Percentiles rank a stretch among this genome's conserved stretches.
phyloP scores from a whole-genome alignment of 2,113 vertebrate species.

The Barnardius zonarius region DNA sequence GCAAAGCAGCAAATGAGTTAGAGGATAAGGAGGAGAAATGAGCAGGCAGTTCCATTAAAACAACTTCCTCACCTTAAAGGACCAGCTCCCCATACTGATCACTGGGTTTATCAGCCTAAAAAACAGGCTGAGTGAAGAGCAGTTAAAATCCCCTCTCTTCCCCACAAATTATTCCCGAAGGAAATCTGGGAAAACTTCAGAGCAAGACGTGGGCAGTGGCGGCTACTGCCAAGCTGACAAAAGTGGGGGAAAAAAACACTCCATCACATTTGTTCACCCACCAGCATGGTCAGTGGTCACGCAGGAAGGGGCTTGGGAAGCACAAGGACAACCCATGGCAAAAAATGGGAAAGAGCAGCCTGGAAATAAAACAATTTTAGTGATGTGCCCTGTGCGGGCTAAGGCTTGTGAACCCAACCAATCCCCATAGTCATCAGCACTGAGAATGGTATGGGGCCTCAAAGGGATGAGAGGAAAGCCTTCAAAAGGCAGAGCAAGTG shows the following conservation, averaged over 20 bases:
- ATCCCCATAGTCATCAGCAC: not conserved
- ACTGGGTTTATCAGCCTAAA: not conserved
- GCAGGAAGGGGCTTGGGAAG: not conserved
- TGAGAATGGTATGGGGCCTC: fast-evolving
- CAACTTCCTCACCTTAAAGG: not conserved
- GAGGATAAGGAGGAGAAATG: not conserved
- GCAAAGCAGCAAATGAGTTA: not conserved
- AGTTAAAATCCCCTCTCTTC: not conserved
- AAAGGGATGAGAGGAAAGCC: not conserved
- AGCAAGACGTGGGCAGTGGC: not conserved
- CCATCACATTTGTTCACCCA: not conserved
- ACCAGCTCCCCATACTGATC: fast-evolving
- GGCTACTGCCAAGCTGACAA: not conserved
- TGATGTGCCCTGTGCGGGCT: too few relatives aligned
- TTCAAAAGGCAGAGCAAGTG: not conserved
- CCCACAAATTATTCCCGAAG: not conserved
- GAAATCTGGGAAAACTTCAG: not conserved
- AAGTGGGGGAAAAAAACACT: not conserved
- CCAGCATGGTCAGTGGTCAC: not conserved
- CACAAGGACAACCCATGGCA: not conserved
- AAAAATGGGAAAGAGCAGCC: not conserved
- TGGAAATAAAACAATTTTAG: not conserved
- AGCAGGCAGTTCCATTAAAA: not conserved
- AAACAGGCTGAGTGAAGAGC: not conserved
- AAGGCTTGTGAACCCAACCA: not conserved